These are phyloP conservation scores for Alloplasta piceator DNA, from an alignment of 2,888 invertebrate genomes.

Conservation along the genomic window DNA sequence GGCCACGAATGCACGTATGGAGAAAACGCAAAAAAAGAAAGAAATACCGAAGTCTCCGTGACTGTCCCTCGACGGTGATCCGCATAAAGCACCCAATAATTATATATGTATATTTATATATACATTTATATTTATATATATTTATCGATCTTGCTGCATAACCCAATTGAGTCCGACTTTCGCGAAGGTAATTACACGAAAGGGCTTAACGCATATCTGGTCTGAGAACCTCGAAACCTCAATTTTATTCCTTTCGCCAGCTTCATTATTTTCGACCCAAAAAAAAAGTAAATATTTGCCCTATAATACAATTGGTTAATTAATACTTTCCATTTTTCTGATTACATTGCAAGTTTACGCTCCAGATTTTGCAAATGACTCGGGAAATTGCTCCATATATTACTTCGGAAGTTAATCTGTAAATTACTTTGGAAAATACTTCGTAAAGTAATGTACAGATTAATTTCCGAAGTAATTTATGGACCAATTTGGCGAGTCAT, in stretches of 20 bases:
- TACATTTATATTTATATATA: conserved; percentile 16
- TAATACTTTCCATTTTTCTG: too few relatives aligned
- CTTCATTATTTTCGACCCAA: too few relatives aligned
- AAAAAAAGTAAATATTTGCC: too few relatives aligned
- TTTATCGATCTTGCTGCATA: background rate
- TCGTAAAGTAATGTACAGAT: too few relatives aligned
- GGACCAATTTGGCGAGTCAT: too few relatives aligned
- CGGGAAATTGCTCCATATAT: too few relatives aligned
- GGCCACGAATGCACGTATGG: background rate
- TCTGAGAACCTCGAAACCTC: conserved; percentile 41
- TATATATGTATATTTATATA: background rate
- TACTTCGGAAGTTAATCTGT: too few relatives aligned
- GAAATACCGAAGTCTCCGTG: conserved; percentile 6
- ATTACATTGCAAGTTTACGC: too few relatives aligned
- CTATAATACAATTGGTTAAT: too few relatives aligned
- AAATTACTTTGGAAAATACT: too few relatives aligned
- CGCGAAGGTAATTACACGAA: conserved; percentile 53
- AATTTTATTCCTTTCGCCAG: conserved; percentile 2
- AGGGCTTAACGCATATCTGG: conserved; percentile 48
- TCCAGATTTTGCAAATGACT: too few relatives aligned
- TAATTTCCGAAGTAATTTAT: too few relatives aligned
- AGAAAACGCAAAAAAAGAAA: background rate
- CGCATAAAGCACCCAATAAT: conserved; percentile 45
- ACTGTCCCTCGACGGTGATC: conserved; percentile 36
- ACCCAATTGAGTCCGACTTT: conserved; percentile 16